Base-by-base conservation (phyloP, 2,113 vertebrate species). In the Panthera leo region DNA sequence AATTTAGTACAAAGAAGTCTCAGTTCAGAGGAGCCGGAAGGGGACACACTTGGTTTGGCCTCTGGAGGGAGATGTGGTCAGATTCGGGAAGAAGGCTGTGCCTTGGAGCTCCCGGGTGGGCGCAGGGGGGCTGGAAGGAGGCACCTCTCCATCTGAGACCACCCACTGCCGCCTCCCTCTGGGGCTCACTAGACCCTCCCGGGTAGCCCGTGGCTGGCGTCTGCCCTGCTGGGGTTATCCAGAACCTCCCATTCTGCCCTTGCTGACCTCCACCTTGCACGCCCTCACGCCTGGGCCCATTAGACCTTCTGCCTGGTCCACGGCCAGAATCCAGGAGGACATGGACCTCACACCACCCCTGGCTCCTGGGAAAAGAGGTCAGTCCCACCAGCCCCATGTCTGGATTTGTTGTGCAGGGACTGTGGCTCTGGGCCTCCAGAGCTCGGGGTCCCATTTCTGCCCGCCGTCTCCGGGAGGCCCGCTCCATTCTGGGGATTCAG, bases 111-210 rank as follows among this genome's bases (percentile, higher is more conserved):
- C 34, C 42, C 3, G 31, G 15, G 71, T 18, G 18, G 68, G 39
- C 0, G 0, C 5, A 14, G 10, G 10, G 65, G 68, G 48, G 80
- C 42, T 53, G 1, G 39, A 45, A 16, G 36, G 63, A 42, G 36
- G 19, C 2, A 15, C 4, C 5, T 85, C 18, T 34, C 53, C 51
- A 19, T 21, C 65, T 9, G 25, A 53, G 31, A 31, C 58, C 5
- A 1, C 19, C 58, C n/a, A 61, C 14, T 5, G 0, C 2, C 2
- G 6, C 36, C 21, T 87, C 8, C 2, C 0, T 70, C 7, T 4
- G 0, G 4, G 71, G 70, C 3, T 15, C 45, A 13, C 31, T 0
- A n/a, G 36, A 31, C 23, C 45, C 29, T 31, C 7, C n/a, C 0
- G 8, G 15, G 8, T n/a, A 11, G 34, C 19, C 48, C 0, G 1